Evolutionary conservation across 2,113 vertebrate species (phyloP).

Genomic region (Rhinoptilus africanus): DNA sequence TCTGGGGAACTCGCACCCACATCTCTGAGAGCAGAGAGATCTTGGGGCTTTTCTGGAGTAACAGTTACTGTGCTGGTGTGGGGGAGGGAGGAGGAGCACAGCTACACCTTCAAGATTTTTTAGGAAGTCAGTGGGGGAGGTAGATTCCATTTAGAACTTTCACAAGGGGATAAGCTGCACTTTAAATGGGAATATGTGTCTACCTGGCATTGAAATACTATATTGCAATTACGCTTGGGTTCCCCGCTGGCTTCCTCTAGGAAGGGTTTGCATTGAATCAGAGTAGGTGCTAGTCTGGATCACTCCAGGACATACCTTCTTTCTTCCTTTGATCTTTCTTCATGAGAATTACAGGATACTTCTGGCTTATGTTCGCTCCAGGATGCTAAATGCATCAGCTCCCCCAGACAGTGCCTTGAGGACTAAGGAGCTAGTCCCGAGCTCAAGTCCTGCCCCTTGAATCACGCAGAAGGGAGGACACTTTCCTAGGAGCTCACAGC

Average conservation of each 20-base stretch:
- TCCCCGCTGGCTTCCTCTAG: background rate
- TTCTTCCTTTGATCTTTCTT: background rate
- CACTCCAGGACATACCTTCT: background rate
- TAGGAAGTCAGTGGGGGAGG: background rate
- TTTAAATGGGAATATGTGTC: background rate
- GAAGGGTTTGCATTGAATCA: background rate
- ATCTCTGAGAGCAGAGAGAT: background rate
- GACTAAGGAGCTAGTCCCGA: background rate
- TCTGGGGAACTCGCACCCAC: background rate
- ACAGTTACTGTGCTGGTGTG: background rate
- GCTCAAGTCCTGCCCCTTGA: background rate
- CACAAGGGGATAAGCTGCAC: background rate
- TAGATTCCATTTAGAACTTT: background rate
- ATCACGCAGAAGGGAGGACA: fast-evolving
- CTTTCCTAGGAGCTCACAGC: background rate
- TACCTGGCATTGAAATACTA: background rate
- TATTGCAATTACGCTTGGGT: no score
- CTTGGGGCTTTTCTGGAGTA: background rate
- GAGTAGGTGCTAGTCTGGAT: background rate
- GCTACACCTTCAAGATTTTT: background rate
- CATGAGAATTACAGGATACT: background rate
- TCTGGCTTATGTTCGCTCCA: background rate
- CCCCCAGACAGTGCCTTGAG: background rate
- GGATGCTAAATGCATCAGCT: background rate
- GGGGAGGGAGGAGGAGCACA: no score